Percentiles rank a stretch among this genome's conserved stretches.
These are phyloP conservation scores for Anser brachyrhynchus DNA, from an alignment of 2,113 vertebrate species.

Conservation along the genomic window DNA sequence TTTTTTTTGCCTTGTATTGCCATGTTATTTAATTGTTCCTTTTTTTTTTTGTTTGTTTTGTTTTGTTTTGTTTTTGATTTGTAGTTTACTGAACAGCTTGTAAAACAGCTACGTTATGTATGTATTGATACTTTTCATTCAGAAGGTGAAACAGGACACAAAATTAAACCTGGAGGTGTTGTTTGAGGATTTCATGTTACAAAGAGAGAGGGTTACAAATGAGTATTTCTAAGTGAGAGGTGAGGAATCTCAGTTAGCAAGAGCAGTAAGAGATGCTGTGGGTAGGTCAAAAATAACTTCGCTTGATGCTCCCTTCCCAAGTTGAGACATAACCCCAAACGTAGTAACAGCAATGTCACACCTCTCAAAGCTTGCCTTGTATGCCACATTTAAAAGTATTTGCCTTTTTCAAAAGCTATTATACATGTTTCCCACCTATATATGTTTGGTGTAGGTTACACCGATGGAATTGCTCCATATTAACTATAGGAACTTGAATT, in stretches of 20 bases:
- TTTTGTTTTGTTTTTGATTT: background rate
- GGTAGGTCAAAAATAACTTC: background rate
- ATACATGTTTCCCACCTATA: background rate
- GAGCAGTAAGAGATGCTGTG: background rate
- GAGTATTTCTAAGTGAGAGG: background rate
- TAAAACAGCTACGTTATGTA: background rate
- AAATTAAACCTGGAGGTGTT: rapidly evolving
- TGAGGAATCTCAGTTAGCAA: slow-evolving; percentile 14
- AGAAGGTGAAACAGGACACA: background rate
- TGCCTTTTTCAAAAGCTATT: background rate
- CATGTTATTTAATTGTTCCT: background rate
- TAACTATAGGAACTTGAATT: background rate
- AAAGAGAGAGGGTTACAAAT: background rate
- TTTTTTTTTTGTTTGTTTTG: background rate
- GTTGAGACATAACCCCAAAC: background rate
- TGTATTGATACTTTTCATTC: background rate
- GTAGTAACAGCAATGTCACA: background rate
- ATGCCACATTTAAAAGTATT: background rate
- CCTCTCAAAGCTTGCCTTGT: background rate
- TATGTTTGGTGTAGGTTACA: background rate
- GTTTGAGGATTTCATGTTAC: background rate
- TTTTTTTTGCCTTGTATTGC: background rate
- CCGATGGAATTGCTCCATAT: background rate
- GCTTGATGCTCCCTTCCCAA: background rate
- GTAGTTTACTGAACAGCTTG: background rate